These are phyloP conservation scores for Leucophenga montana DNA, from an alignment of 2,888 invertebrate genomes.

Conservation along the genomic window DNA sequence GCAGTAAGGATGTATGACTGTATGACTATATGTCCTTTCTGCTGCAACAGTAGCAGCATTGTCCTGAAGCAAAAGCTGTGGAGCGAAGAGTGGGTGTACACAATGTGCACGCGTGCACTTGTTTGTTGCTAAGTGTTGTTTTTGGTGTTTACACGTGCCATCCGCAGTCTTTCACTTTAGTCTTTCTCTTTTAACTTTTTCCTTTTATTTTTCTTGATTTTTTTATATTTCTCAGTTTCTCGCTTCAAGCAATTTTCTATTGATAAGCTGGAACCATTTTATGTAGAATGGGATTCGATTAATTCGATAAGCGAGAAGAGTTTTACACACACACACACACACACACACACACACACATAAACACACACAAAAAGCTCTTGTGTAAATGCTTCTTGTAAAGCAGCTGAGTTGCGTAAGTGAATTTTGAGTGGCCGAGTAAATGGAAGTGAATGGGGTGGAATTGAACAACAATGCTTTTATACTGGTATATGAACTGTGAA, in stretches of 20 bases:
- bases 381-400: too few species aligned
- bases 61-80: not conserved
- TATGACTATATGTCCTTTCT: slow-evolving; percentile 2
- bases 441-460: too few species aligned
- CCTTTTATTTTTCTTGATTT: not conserved
- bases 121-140: not conserved
- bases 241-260: slow-evolving; percentile 52
- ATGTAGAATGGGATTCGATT: slow-evolving; percentile 15
- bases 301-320: slow-evolving; percentile 10
- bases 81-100: not conserved
- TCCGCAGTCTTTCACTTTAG: not conserved
- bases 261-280: slow-evolving; percentile 47
- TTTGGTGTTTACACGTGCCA: not conserved
- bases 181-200: not conserved
- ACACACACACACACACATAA: too few species aligned
- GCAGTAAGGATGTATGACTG: too few species aligned
- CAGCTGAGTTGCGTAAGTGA: too few species aligned
- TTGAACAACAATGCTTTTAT: too few species aligned
- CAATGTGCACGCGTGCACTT: slow-evolving; percentile 48
- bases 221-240: slow-evolving; percentile 49
- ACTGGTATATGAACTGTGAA: too few species aligned
- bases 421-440: too few species aligned
- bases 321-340: not conserved
- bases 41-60: not conserved
- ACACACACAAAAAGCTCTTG: too few species aligned